A percentile compares a stretch with the other conserved stretches of the same genome.
Evolutionary conservation across 1,140 invertebrate species (phyloP).

Genomic region (Leptopilina boulardi): DNA sequence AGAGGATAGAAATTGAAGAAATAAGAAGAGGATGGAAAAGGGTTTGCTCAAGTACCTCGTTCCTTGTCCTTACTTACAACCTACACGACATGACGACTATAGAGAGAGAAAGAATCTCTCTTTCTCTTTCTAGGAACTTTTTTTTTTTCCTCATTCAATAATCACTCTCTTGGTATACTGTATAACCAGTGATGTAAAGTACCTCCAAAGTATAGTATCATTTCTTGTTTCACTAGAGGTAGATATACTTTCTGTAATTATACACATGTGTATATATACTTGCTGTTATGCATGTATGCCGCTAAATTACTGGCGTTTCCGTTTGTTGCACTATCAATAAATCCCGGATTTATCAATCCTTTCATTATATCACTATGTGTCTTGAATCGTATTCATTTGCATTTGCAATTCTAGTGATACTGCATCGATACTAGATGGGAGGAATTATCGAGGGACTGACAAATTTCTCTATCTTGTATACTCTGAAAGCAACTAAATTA

Average conservation of each 20-base stretch:
- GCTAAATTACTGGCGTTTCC: constrained; percentile 18
- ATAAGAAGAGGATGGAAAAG: background rate
- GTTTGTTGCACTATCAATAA: background rate
- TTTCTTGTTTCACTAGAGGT: background rate
- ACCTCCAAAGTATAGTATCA: background rate
- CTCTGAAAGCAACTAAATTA: no score
- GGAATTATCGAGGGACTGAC: background rate
- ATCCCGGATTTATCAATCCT: constrained; percentile 20
- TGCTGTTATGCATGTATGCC: no score
- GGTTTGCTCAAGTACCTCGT: constrained; percentile 41
- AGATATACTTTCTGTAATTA: background rate
- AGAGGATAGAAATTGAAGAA: constrained; percentile 2
- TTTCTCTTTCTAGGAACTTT: constrained; percentile 29
- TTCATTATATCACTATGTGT: background rate
- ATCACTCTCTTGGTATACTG: constrained; percentile 19
- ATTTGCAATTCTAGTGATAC: constrained; percentile 3
- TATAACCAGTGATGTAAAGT: constrained; percentile 19
- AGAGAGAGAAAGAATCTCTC: background rate
- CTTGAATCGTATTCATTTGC: background rate
- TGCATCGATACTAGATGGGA: no score
- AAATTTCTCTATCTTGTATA: background rate
- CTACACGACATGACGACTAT: constrained; percentile 44
- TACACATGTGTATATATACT: background rate
- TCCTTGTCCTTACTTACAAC: constrained; percentile 37
- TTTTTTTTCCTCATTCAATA: constrained; percentile 34